Evolutionary conservation across 2,797 vertebrate genomes (phyloP).

Genomic region (Amblyraja radiata): DNA sequence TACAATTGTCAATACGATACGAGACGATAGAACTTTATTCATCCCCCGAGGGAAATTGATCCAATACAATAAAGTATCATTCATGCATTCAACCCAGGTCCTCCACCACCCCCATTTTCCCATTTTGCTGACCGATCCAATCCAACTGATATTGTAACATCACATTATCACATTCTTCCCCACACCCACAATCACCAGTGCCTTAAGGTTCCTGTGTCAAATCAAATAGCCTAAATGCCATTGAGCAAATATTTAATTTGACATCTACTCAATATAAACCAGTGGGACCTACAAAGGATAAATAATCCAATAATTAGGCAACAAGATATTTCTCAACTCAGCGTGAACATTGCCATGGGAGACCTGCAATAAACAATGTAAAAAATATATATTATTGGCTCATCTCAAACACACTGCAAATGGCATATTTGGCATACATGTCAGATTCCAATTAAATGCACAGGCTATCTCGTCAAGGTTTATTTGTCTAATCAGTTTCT

Average conservation of each 20-base stretch:
- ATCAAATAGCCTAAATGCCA: neutral
- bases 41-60: too few species aligned
- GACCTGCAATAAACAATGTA: neutral
- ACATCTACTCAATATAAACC: neutral
- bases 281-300: neutral
- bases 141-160: too few species aligned
- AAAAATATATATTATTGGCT: neutral
- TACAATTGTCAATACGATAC: too few species aligned
- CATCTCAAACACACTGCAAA: neutral
- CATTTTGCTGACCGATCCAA: too few species aligned
- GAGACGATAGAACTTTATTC: too few species aligned
- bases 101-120: too few species aligned
- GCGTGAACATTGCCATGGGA: neutral
- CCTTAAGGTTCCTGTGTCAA: neutral
- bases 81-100: too few species aligned
- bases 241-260: neutral
- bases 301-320: neutral
- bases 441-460: neutral
- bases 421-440: neutral
- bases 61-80: too few species aligned
- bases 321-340: neutral
- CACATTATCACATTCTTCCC: too few species aligned
- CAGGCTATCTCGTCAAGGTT: neutral
- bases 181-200: too few species aligned
- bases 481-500: neutral